Evolutionary conservation across 2,797 vertebrate genomes (phyloP).

Genomic region (Mycteria americana): DNA sequence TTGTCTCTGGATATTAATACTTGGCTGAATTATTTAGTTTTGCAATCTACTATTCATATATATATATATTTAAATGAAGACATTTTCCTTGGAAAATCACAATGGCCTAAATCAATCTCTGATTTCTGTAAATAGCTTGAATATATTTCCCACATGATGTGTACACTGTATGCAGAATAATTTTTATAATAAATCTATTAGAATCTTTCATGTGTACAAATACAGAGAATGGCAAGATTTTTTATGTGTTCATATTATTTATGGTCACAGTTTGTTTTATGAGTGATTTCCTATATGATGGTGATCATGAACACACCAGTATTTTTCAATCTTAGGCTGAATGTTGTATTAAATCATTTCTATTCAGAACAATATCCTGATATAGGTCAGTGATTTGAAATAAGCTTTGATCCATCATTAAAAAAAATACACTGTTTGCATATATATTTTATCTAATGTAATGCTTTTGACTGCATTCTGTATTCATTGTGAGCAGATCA

Average conservation of each 20-base stretch:
- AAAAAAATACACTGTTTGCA: not conserved
- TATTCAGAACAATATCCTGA: not conserved
- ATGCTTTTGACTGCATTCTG: not conserved
- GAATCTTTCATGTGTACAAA: not conserved
- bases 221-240: not conserved
- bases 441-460: not conserved
- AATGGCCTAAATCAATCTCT: not conserved
- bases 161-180: not conserved
- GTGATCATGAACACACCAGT: not conserved
- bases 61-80: not conserved
- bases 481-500: not conserved
- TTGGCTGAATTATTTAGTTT: slow-evolving; percentile 1
- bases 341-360: not conserved
- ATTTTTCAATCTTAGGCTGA: not conserved
- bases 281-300: not conserved
- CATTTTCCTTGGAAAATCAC: not conserved
- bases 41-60: not conserved
- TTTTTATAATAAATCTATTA: not conserved
- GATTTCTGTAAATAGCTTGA: slow-evolving; percentile 8
- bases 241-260: not conserved
- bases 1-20: not conserved
- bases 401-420: not conserved
- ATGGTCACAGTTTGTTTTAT: not conserved
- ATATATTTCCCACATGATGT: not conserved
- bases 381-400: not conserved